Evolutionary conservation across 2,113 vertebrate species (phyloP).

Genomic region (Hydrolagus affinis): DNA sequence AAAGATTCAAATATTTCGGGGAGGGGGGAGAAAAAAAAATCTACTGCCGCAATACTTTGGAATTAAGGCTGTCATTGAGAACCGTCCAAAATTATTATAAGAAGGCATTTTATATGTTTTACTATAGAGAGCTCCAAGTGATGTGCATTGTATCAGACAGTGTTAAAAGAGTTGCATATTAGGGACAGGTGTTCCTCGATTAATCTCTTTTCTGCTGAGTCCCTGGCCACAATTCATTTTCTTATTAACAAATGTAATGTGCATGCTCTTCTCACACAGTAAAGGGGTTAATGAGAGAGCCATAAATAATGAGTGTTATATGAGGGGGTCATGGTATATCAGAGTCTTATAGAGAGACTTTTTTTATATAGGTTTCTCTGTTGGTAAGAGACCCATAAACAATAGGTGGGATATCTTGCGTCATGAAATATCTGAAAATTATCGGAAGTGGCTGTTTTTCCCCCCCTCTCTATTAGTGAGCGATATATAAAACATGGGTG

Average conservation of each 20-base stretch:
- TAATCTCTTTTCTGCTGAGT: constrained; percentile 5
- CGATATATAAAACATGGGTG: too few relatives aligned
- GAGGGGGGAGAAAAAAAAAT: too few relatives aligned
- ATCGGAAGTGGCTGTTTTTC: too few relatives aligned
- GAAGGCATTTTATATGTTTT: not conserved
- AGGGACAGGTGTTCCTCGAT: not conserved
- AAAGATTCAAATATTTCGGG: too few relatives aligned
- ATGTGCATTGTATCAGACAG: not conserved
- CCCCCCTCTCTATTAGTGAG: too few relatives aligned
- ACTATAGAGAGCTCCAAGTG: not conserved
- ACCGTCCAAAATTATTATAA: not conserved
- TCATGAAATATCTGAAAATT: not conserved
- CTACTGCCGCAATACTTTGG: not conserved
- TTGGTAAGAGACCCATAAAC: not conserved
- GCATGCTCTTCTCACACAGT: not conserved
- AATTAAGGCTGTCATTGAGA: not conserved
- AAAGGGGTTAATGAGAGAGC: not conserved
- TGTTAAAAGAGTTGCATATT: not conserved
- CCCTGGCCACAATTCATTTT: not conserved
- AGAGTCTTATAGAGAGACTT: not conserved
- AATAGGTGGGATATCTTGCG: not conserved
- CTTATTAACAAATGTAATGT: constrained; percentile 14
- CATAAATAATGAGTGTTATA: constrained; percentile 10
- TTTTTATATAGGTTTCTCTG: constrained; percentile 3
- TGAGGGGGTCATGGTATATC: constrained; percentile 5